Percentiles rank a stretch among this genome's conserved stretches.
Evolutionary conservation across 2,888 invertebrate species (phyloP).

Genomic region (Tridacna gigas): DNA sequence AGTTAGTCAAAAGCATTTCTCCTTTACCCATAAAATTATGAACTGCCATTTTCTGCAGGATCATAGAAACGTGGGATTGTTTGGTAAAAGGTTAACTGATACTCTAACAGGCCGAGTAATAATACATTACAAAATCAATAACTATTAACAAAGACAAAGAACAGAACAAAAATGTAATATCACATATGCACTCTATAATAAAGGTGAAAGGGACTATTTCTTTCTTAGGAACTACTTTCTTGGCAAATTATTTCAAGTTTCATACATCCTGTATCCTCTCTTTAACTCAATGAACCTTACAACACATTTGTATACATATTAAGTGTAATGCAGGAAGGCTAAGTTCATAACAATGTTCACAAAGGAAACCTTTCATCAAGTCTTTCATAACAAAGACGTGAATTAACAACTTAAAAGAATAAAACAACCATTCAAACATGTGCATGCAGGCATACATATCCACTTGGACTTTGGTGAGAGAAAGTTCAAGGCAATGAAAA

Average conservation of each 20-base stretch:
- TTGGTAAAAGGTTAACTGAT: no score
- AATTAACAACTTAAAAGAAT: background rate
- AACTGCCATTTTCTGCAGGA: no score
- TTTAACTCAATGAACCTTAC: no score
- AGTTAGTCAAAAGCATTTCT: no score
- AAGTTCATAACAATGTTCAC: background rate
- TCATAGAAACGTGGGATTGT: no score
- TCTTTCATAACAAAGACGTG: background rate
- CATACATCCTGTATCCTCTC: no score
- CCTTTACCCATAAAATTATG: no score
- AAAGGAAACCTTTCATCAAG: background rate
- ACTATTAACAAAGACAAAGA: background rate
- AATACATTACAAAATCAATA: no score
- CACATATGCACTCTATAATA: conserved; percentile 4
- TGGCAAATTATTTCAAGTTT: background rate
- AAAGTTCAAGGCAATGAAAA: background rate
- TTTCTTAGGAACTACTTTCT: conserved; percentile 1
- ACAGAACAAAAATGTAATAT: background rate
- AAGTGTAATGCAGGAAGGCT: no score
- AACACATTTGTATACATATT: no score
- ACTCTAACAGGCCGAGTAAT: no score
- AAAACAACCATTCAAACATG: conserved; percentile 1
- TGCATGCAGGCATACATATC: background rate
- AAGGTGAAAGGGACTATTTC: conserved; percentile 4
- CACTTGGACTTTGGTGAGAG: background rate